Conservation (phyloP, 2,888 invertebrate genomes). For the Bugulina stolonifera region DNA sequence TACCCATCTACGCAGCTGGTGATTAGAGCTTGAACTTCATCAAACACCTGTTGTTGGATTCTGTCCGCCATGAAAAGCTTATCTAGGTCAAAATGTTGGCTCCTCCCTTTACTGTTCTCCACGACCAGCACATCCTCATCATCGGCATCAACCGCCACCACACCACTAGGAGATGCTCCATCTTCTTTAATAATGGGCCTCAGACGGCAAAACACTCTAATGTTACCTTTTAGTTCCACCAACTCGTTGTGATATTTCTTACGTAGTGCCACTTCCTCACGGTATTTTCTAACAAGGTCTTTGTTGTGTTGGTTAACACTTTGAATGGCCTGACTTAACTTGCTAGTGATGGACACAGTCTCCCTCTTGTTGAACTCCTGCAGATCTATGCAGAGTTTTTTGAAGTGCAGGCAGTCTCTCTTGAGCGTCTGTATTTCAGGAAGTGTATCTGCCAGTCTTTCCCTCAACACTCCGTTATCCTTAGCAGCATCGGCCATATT, state of each 20-base stretch:
- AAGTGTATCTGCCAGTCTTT: constrained; percentile 25
- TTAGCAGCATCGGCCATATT: constrained; percentile 18
- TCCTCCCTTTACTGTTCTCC: constrained; percentile 38
- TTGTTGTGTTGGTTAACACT: constrained; percentile 38
- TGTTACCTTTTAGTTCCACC: constrained; percentile 53
- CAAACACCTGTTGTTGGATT: constrained; percentile 47
- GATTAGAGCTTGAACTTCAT: constrained; percentile 43
- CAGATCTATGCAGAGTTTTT: background rate
- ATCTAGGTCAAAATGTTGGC: constrained; percentile 46
- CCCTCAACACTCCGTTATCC: constrained; percentile 28
- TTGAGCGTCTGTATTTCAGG: background rate
- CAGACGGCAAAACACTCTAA: constrained; percentile 55
- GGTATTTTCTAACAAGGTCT: constrained; percentile 47
- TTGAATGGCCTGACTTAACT: background rate
- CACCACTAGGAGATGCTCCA: constrained; percentile 35
- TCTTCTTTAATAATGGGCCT: constrained; percentile 50
- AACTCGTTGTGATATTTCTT: constrained; percentile 54
- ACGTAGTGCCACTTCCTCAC: constrained; percentile 50
- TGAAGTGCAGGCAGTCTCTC: background rate
- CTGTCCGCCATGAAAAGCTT: constrained; percentile 38
- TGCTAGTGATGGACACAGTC: background rate
- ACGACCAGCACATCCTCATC: constrained; percentile 42
- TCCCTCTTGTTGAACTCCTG: background rate
- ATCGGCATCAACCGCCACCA: constrained; percentile 37
- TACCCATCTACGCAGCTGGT: constrained; percentile 47